A percentile compares a stretch with the other conserved stretches of the same genome.
Evolutionary conservation across 2,797 vertebrate genomes (phyloP).

Genomic region (Zenarchopterus dispar): DNA sequence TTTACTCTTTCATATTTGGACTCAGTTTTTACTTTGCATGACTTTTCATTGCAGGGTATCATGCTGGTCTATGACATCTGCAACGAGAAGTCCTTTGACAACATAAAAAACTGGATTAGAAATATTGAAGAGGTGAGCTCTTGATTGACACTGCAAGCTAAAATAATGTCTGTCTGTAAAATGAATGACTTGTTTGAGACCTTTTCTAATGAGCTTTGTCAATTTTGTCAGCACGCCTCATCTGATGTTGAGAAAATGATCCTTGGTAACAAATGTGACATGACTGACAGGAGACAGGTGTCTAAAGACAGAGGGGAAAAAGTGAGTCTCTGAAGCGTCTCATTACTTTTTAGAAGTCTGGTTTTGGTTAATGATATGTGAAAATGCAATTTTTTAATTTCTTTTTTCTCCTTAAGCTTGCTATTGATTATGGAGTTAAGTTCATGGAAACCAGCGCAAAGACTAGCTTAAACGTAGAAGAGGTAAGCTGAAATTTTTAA

Average conservation of each 20-base stretch:
- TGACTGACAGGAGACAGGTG: slow-evolving; percentile 98
- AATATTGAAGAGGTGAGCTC: slow-evolving; percentile 97
- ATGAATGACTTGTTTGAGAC: too few relatives aligned
- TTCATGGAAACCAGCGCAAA: slow-evolving; percentile 99
- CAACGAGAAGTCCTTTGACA: slow-evolving; percentile 99
- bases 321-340: slow-evolving; percentile 76
- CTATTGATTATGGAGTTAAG: slow-evolving; percentile 98
- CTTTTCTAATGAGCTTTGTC: slow-evolving; percentile 12
- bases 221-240: slow-evolving; percentile 89
- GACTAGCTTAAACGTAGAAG: slow-evolving; percentile 96
- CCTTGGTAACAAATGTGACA: slow-evolving; percentile 98
- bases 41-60: slow-evolving; percentile 85
- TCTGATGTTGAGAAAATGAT: slow-evolving; percentile 99
- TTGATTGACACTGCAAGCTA: neutral
- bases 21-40: slow-evolving; percentile 21
- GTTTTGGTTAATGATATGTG: neutral
- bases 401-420: slow-evolving; percentile 83
- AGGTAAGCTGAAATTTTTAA: slow-evolving; percentile 79
- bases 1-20: slow-evolving; percentile 20
- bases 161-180: neutral
- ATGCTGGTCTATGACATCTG: slow-evolving; percentile 99
- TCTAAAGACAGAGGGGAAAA: slow-evolving; percentile 98
- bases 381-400: slow-evolving; percentile 3
- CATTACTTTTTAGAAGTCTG: neutral
- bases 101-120: slow-evolving; percentile 99